phyloP scores from a whole-genome alignment of 2,113 vertebrate genomes.

The Apaloderma vittatum region DNA sequence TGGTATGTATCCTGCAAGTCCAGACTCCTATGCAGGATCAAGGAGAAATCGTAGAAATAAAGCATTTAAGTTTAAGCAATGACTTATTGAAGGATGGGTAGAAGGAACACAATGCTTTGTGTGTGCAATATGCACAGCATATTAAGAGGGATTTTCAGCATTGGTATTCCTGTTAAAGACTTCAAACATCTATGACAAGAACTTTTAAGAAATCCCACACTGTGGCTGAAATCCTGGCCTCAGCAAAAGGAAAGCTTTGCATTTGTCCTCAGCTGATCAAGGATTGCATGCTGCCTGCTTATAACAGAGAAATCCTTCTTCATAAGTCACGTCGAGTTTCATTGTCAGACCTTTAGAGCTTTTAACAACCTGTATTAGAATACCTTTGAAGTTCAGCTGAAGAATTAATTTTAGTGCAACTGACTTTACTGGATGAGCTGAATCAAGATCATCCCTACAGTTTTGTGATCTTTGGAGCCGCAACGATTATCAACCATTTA shows the following conservation, averaged over 20 bases:
- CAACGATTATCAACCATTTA: background rate
- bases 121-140: background rate
- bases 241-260: background rate
- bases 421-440: background rate
- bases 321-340: background rate
- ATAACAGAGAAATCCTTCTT: background rate
- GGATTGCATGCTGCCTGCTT: background rate
- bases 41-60: background rate
- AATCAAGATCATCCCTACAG: background rate
- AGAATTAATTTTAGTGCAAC: background rate
- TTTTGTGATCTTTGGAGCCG: background rate
- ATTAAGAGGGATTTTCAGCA: background rate
- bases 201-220: background rate
- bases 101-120: background rate
- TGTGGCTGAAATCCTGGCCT: background rate
- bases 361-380: background rate
- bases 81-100: background rate
- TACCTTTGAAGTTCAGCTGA: background rate
- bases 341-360: background rate
- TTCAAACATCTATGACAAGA: background rate
- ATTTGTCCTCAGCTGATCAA: background rate
- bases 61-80: background rate
- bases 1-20: accelerated
- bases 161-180: background rate
- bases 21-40: background rate